Evolutionary conservation across 2,888 invertebrate genomes (phyloP).

Genomic region (Polydrusus tereticollis): DNA sequence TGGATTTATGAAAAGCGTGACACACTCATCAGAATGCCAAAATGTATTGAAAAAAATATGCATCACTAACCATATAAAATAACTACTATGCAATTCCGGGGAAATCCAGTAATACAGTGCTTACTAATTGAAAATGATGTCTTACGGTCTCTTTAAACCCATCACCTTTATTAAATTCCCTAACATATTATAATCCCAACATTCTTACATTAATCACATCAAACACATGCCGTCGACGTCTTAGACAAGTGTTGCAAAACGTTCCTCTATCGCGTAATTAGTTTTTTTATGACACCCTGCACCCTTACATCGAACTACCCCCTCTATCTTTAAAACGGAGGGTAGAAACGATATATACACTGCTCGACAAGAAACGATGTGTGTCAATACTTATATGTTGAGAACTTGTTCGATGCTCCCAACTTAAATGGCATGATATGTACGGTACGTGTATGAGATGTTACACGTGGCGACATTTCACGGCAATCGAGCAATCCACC

Average conservation of each 20-base stretch:
- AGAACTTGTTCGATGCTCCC: too few species aligned
- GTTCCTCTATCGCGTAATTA: conserved; percentile 58
- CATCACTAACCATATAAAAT: too few species aligned
- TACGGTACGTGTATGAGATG: too few species aligned
- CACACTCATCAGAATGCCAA: too few species aligned
- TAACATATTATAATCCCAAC: conserved; percentile 37
- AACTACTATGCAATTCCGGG: too few species aligned
- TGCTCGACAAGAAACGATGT: conserved; percentile 6
- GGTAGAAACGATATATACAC: conserved; percentile 29
- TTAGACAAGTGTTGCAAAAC: conserved; percentile 57
- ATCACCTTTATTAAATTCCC: conserved; percentile 8
- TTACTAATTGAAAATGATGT: too few species aligned
- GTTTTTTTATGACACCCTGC: conserved; percentile 57
- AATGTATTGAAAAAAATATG: too few species aligned
- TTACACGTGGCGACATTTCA: too few species aligned
- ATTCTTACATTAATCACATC: conserved; percentile 53
- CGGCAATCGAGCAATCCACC: too few species aligned
- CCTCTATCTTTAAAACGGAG: conserved; percentile 57
- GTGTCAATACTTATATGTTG: neutral
- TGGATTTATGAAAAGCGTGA: too few species aligned
- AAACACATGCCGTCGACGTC: conserved; percentile 54
- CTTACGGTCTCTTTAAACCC: neutral
- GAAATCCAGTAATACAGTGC: too few species aligned
- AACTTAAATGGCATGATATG: too few species aligned
- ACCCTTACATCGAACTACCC: conserved; percentile 45